Base-by-base conservation (phyloP, 2,888 invertebrate species). In the Stenolophus ochropezus region DNA sequence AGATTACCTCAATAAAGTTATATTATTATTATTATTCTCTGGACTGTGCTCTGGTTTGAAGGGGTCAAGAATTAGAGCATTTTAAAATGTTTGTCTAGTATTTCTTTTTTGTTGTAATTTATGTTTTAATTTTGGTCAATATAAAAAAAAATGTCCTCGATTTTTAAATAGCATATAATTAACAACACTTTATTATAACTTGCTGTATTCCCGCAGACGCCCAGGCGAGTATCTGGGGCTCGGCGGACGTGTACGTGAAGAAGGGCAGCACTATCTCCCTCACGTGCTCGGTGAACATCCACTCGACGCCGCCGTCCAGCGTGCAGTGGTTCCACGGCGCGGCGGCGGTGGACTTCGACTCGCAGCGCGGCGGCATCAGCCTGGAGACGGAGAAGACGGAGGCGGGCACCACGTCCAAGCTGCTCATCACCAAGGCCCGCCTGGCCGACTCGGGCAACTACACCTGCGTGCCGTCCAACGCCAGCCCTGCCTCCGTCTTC, bases 201-300 rank as follows among this genome's bases (percentile, higher is more conserved):
- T n/a, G n/a, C n/a, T n/a, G 11, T 11, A 42, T 42, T 11, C 1
- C 25, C 6, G 1, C 25, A 96, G 96, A 96, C 87, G 96, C 96
- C 42, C 95, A 96, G 87, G 96, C 96, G 61, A 94, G 93, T 88
- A 96, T 96, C 88, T 93, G 94, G 89, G 96, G 96, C 83, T 95
- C 96, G 53, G 94, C 95, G 85, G 96, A 96, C 87, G 95, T 96
- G 85, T 96, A 95, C 90, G 96, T 96, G 87, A 96, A 96, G 91
- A 95, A 95, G 88, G 96, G 96, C 86, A 96, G 96, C 89, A 96
- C 96, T 85, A 96, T 96, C 91, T 96, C 96, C 85, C 91, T 96
- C 87, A 96, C 96, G 81, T 96, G 96, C 89, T 94, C 95, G 76
- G 96, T 96, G 85, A 96, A 96, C 89, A 94, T 96, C 86, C 96